Percentiles rank a stretch among this genome's conserved stretches.
These are phyloP conservation scores for Diaperis boleti DNA, from an alignment of 2,888 invertebrate species.

Conservation along the genomic window DNA sequence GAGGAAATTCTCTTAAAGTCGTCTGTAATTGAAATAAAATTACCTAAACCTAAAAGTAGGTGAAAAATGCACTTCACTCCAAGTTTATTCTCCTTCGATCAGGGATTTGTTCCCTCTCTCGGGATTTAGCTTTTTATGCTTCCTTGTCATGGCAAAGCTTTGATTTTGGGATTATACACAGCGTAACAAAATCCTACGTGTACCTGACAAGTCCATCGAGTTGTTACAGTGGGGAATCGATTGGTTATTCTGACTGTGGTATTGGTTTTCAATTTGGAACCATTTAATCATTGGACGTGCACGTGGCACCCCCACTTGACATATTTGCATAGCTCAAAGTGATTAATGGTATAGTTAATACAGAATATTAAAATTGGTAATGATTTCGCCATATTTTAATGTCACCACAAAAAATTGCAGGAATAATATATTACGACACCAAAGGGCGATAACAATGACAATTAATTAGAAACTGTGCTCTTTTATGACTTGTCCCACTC, in stretches of 20 bases:
- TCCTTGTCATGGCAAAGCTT: slow-evolving; percentile 32
- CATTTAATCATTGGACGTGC: slow-evolving; percentile 55
- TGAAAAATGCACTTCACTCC: slow-evolving; percentile 12
- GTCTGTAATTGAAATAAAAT: slow-evolving; percentile 17
- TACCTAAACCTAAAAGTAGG: background rate
- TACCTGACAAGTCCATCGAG: slow-evolving; percentile 38
- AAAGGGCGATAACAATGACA: slow-evolving; percentile 32
- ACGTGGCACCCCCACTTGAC: slow-evolving; percentile 48
- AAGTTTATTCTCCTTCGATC: slow-evolving; percentile 20
- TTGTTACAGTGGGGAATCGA: slow-evolving; percentile 30
- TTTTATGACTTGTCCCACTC: too few species aligned
- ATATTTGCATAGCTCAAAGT: slow-evolving; percentile 49
- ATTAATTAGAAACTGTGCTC: slow-evolving; percentile 27
- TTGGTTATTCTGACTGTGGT: slow-evolving; percentile 41
- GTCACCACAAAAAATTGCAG: slow-evolving; percentile 32
- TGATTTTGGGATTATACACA: slow-evolving; percentile 34
- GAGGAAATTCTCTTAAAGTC: too few species aligned
- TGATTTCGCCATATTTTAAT: slow-evolving; percentile 50
- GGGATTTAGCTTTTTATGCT: slow-evolving; percentile 22
- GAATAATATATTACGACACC: slow-evolving; percentile 30
- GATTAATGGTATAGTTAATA: slow-evolving; percentile 54
- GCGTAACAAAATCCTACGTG: slow-evolving; percentile 25
- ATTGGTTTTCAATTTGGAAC: slow-evolving; percentile 58
- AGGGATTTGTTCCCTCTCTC: slow-evolving; percentile 21
- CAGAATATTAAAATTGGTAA: slow-evolving; percentile 51